Base-by-base conservation (phyloP, 2,113 vertebrate species). In the Tragulus kanchil region DNA sequence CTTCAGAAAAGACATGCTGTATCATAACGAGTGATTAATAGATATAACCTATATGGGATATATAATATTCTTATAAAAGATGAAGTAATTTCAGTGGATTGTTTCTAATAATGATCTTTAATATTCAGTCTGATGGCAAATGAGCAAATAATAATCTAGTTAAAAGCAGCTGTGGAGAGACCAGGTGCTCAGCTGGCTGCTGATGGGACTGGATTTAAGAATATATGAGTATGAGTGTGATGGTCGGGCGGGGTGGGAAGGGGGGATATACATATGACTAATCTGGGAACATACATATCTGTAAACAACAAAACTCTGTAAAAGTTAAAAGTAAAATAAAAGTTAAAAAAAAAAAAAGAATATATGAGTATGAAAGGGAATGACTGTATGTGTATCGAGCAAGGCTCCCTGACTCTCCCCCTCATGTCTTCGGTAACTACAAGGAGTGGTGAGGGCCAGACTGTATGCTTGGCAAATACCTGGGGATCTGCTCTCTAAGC, bases 31-130 rank as follows among this genome's bases (percentile, higher is more conserved):
- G 64, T 84, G 21, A 73, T 73, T 45, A 73, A 73, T 45, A 73
- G 42, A 73, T 21, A 45, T 45, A 73, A 73, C 42, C 23, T 73
- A 45, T 45, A 73, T 73, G 42, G 21, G 69, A 11, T 73, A 45
- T 25, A 73, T 73, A 73, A 73, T 73, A 45, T 45, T 73, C 28
- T 92, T 86, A 77, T 59, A 56, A 91, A 26, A 93, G 59, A 94
- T 36, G 8, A 62, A 89, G 85, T 6, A 7, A 52, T 92, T 87
- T 28, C 42, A 81, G 36, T 85, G 42, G 59, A 65, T 19, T 87
- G 28, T 87, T 86, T 90, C 31, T 52, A 89, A 56, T 23, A 77
- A 79, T 48, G 56, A 67, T 67, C 19, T 48, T 50, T 85, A 79
- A 62, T 83, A 77, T 73, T 52, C 6, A 65, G 42, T 26, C 36